phyloP scores from a whole-genome alignment of 1,140 invertebrate genomes.

The Drosophila sturtevanti region DNA sequence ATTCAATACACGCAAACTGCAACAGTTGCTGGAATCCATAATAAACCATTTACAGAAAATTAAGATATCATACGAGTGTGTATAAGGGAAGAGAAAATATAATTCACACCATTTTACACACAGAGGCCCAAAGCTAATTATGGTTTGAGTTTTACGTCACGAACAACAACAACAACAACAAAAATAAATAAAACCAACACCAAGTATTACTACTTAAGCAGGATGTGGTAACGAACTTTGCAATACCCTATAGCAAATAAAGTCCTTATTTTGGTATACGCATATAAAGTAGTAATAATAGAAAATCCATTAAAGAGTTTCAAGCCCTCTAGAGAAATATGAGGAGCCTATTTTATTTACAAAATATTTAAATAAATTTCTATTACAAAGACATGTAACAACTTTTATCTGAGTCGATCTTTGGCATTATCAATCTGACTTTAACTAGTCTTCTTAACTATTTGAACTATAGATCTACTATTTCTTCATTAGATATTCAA shows the following conservation, averaged over 20 bases:
- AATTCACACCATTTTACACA: slow-evolving; percentile 53
- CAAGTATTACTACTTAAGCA: not conserved
- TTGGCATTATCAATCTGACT: no score
- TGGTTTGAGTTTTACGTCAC: slow-evolving; percentile 23
- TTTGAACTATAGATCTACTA: no score
- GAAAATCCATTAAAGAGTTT: no score
- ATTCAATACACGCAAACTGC: slow-evolving; percentile 42
- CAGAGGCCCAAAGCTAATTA: slow-evolving; percentile 59
- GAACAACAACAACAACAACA: not conserved
- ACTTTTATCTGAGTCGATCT: no score
- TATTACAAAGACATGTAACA: no score
- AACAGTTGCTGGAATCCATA: slow-evolving; percentile 53
- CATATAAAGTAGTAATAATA: no score
- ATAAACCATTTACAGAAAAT: slow-evolving; percentile 75
- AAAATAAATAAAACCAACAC: not conserved
- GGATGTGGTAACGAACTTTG: not conserved
- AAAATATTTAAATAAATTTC: no score
- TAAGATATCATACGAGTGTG: slow-evolving; percentile 75
- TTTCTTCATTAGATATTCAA: no score
- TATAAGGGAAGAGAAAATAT: slow-evolving; percentile 43
- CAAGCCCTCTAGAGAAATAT: no score
- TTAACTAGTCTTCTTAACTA: no score
- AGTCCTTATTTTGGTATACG: no score
- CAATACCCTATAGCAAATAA: not conserved
- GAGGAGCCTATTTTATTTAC: no score